Evolutionary conservation across 1,140 invertebrate species (phyloP).

Genomic region (Rhopalosiphum padi): DNA sequence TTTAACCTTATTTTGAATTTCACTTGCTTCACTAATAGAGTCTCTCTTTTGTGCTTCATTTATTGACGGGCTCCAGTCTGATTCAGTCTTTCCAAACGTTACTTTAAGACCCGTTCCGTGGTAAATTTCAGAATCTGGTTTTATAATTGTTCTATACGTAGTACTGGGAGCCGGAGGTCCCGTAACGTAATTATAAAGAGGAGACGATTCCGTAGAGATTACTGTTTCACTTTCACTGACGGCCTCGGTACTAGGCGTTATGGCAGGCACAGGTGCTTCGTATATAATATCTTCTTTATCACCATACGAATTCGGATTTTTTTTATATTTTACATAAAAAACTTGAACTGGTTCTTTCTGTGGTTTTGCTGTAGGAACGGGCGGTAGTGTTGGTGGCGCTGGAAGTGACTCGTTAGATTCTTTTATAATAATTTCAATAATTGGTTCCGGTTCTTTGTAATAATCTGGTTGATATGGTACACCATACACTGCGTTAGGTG

Average conservation of each 20-base stretch:
- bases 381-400: conserved; percentile 67
- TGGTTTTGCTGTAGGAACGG: conserved; percentile 63
- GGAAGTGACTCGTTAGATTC: conserved; percentile 84
- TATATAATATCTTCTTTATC: conserved; percentile 72
- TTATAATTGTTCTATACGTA: conserved; percentile 80
- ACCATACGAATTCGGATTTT: conserved; percentile 66
- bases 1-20: conserved; percentile 24
- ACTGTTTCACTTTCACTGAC: conserved; percentile 40
- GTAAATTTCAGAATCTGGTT: conserved; percentile 81
- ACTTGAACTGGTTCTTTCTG: conserved; percentile 76
- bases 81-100: conserved; percentile 60
- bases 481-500: conserved; percentile 40
- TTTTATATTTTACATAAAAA: conserved; percentile 88
- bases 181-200: conserved; percentile 21
- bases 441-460: conserved; percentile 81
- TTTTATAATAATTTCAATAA: conserved; percentile 90
- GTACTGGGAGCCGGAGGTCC: conserved; percentile 70
- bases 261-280: conserved; percentile 77
- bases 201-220: conserved; percentile 23
- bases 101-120: conserved; percentile 65
- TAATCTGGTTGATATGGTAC: conserved; percentile 68
- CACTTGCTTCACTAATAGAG: conserved; percentile 57
- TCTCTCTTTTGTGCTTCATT: conserved; percentile 60
- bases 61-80: background rate
- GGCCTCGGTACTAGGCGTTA: conserved; percentile 68